Evolutionary conservation across 2,797 vertebrate species (phyloP).

Genomic region (Enteromius afrohamiltoni): DNA sequence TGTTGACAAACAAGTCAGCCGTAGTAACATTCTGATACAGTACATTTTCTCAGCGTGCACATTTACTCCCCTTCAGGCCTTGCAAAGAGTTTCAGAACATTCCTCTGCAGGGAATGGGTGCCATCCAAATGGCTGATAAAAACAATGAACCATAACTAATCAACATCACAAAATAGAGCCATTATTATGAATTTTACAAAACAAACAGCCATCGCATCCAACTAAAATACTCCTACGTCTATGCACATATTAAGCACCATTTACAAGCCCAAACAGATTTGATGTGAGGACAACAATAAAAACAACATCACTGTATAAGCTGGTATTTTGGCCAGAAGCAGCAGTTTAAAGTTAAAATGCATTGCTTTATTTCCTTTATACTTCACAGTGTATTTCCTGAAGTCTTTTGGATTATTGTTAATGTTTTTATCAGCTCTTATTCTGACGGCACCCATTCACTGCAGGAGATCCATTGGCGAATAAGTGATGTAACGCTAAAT

Average conservation of each 20-base stretch:
- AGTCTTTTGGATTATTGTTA: not conserved
- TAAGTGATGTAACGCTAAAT: not conserved
- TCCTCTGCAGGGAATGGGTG: not conserved
- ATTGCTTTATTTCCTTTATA: not conserved
- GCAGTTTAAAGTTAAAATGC: not conserved
- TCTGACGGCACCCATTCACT: not conserved
- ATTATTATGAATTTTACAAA: not conserved
- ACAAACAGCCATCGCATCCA: not conserved
- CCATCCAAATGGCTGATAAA: not conserved
- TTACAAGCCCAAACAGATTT: not conserved
- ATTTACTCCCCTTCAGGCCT: not conserved
- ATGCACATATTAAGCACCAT: not conserved
- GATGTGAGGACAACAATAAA: not conserved
- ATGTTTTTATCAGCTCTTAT: not conserved
- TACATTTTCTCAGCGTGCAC: not conserved
- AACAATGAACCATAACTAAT: not conserved
- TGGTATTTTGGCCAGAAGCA: not conserved
- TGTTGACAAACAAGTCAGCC: not conserved
- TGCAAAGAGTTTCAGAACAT: not conserved
- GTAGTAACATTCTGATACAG: slow-evolving; percentile 12
- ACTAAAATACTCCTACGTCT: not conserved
- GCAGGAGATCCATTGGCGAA: not conserved
- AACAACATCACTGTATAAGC: not conserved
- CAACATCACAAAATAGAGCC: not conserved
- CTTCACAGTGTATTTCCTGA: not conserved